A percentile compares a stretch with the other conserved stretches of the same genome.
These are phyloP conservation scores for Ceryle rudis DNA, from an alignment of 2,797 vertebrate species.

Conservation along the genomic window DNA sequence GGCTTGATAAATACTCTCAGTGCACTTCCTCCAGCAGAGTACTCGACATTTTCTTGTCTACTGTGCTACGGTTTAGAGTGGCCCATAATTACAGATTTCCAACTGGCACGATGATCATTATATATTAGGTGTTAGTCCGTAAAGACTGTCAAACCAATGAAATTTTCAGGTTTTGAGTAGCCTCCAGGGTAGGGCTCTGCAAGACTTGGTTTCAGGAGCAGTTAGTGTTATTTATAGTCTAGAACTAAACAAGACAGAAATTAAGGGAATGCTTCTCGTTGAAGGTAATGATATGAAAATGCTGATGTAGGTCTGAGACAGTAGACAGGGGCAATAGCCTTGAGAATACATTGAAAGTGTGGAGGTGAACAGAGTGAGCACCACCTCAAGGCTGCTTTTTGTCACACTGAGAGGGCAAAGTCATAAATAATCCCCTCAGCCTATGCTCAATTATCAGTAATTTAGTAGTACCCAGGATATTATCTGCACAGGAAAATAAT, in stretches of 20 bases:
- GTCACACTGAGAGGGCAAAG: slow-evolving; percentile 35
- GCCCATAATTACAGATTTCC: slow-evolving; percentile 72
- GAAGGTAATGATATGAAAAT: slow-evolving; percentile 61
- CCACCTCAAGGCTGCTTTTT: slow-evolving; percentile 51
- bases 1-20: slow-evolving; percentile 39
- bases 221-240: slow-evolving; percentile 63
- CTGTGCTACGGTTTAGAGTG: slow-evolving; percentile 42
- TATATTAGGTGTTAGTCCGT: slow-evolving; percentile 28
- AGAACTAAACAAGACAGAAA: slow-evolving; percentile 70
- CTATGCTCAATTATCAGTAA: slow-evolving; percentile 43
- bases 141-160: slow-evolving; percentile 46
- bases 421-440: neutral
- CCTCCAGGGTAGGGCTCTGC: slow-evolving; percentile 36
- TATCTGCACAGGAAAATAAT: neutral
- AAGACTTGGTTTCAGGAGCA: slow-evolving; percentile 21
- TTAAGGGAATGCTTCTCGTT: slow-evolving; percentile 49
- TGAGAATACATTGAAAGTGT: slow-evolving; percentile 8
- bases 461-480: neutral
- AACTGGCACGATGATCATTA: slow-evolving; percentile 66
- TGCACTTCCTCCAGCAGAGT: neutral
- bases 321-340: slow-evolving; percentile 38
- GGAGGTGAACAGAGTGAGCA: slow-evolving; percentile 27
- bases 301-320: slow-evolving; percentile 25
- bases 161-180: slow-evolving; percentile 35
- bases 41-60: slow-evolving; percentile 15